Conservation (phyloP, 2,113 vertebrate genomes). For the Trichechus manatus region DNA sequence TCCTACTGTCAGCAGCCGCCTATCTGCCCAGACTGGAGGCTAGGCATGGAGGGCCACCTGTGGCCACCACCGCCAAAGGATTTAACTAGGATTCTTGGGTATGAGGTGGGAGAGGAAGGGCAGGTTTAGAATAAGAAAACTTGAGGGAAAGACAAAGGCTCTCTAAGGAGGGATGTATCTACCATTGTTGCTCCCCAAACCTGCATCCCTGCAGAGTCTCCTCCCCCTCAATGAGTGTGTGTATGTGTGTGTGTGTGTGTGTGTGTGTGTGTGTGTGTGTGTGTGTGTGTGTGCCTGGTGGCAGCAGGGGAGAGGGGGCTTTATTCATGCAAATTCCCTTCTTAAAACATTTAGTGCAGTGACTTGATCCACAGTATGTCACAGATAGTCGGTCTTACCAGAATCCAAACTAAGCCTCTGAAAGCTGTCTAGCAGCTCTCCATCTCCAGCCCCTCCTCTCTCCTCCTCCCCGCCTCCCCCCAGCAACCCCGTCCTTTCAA, state of each 20-base stretch:
- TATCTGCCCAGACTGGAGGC: neutral
- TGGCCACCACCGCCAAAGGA: neutral
- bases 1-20: neutral
- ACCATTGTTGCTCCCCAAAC: neutral
- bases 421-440: neutral
- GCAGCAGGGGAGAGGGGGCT: fast-evolving
- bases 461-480: fast-evolving
- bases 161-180: neutral
- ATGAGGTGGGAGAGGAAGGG: neutral
- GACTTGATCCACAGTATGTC: neutral
- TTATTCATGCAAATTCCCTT: neutral
- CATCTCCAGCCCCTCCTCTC: fast-evolving
- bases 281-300: neutral
- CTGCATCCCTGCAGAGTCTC: neutral
- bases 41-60: neutral
- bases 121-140: neutral
- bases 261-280: neutral
- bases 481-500: neutral
- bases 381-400: neutral
- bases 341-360: neutral
- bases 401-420: neutral
- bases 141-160: neutral
- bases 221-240: neutral
- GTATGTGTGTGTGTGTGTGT: no score
- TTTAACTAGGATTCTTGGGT: neutral